A percentile compares a stretch with the other conserved stretches of the same genome.
Evolutionary conservation across 2,113 vertebrate species (phyloP).

Genomic region (Corvus cornix): DNA sequence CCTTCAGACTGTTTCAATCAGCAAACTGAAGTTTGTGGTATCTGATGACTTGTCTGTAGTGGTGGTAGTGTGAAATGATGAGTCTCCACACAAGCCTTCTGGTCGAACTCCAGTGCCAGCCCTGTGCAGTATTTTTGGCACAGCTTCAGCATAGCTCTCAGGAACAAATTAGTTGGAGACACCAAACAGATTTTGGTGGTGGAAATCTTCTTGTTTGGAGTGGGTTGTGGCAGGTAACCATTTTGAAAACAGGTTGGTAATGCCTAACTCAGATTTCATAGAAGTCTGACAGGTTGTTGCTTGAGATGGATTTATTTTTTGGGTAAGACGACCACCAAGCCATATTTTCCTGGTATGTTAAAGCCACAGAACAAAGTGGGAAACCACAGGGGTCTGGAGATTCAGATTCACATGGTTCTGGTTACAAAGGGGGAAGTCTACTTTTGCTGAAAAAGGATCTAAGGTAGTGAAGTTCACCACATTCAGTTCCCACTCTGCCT

Average conservation of each 20-base stretch:
- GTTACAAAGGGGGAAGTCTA: neutral
- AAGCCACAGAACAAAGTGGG: neutral
- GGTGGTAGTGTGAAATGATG: neutral
- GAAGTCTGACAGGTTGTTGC: neutral
- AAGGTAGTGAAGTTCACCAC: neutral
- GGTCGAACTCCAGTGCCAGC: neutral
- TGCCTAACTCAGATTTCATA: neutral
- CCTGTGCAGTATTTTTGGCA: neutral
- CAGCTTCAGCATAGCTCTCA: neutral
- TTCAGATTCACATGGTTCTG: neutral
- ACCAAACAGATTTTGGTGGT: neutral
- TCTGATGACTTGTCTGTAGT: neutral
- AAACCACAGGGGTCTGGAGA: slow-evolving; percentile 16
- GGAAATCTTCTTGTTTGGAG: neutral
- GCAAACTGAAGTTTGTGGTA: neutral
- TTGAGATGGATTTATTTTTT: neutral
- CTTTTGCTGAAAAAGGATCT: neutral
- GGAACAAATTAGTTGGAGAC: neutral
- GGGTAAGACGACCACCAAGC: neutral
- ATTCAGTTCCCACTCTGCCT: neutral
- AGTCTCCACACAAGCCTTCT: neutral
- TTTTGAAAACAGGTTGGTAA: neutral
- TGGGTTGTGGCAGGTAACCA: neutral
- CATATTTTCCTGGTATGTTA: neutral
- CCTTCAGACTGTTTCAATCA: neutral